Evolutionary conservation across 2,888 invertebrate genomes (phyloP).

Genomic region (Dorcus hopei): DNA sequence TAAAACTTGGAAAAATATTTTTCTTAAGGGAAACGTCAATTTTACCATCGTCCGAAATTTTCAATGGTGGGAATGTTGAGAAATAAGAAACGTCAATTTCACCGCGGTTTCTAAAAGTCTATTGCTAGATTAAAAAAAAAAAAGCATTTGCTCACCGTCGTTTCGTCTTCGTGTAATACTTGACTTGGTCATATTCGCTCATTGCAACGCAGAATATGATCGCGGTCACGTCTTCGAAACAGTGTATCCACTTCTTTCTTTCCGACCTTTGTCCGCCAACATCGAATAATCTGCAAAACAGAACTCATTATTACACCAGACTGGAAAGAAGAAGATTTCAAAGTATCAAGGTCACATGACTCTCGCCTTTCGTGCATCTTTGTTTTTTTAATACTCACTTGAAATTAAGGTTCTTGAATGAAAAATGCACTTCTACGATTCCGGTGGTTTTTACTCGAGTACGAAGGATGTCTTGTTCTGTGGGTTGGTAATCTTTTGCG

Average conservation of each 20-base stretch:
- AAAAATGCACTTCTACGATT: constrained; percentile 99
- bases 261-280: constrained; percentile 98
- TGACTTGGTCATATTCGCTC: constrained; percentile 99
- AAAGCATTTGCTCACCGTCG: constrained; percentile 70
- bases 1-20: too few relatives aligned
- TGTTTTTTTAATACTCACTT: constrained; percentile 69
- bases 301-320: neutral
- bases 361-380: too few relatives aligned
- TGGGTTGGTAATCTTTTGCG: constrained; percentile 97
- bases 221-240: constrained; percentile 99
- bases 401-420: constrained; percentile 99
- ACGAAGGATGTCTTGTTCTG: constrained; percentile 98
- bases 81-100: too few relatives aligned
- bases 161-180: constrained; percentile 99
- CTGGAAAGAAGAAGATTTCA: too few relatives aligned
- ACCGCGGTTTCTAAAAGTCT: too few relatives aligned
- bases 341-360: too few relatives aligned
- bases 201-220: constrained; percentile 99
- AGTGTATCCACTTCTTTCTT: constrained; percentile 99
- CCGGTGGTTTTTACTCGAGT: constrained; percentile 99
- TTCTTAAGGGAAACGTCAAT: too few relatives aligned
- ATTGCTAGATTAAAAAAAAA: neutral
- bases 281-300: constrained; percentile 85
- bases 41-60: too few relatives aligned
- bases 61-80: too few relatives aligned